phyloP scores from a whole-genome alignment of 2,797 vertebrate species.

The Molossus molossus region DNA sequence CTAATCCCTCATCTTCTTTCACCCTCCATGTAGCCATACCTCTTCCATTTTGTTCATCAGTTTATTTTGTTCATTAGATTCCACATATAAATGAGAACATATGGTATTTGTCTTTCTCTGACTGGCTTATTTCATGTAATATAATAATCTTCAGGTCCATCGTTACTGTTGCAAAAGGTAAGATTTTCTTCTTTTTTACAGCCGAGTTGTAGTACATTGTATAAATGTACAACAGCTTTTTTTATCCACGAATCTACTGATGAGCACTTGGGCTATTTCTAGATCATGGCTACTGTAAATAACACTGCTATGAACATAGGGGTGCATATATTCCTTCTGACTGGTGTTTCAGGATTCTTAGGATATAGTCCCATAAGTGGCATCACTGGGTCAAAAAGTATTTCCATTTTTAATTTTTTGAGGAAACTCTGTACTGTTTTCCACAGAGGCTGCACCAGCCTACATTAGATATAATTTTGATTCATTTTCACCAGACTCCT shows the following conservation, averaged over 20 bases:
- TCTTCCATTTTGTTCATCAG: no score
- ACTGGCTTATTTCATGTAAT: no score
- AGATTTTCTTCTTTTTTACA: background rate
- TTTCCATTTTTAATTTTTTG: background rate
- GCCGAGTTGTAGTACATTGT: background rate
- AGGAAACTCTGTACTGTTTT: background rate
- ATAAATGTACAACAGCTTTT: background rate
- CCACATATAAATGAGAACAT: no score
- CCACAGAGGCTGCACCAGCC: background rate
- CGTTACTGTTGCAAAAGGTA: background rate
- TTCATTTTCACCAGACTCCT: background rate
- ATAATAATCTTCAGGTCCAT: no score
- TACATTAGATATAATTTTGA: background rate
- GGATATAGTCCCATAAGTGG: background rate
- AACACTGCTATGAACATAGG: background rate
- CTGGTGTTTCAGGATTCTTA: background rate
- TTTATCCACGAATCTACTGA: background rate
- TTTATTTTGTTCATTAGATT: no score
- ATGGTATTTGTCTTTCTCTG: no score
- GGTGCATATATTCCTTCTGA: background rate
- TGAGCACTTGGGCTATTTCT: background rate
- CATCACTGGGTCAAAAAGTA: background rate
- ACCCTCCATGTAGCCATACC: no score
- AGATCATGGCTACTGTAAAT: background rate
- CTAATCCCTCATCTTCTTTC: no score